These are phyloP conservation scores for Corydoras maculifer DNA, from an alignment of 2,113 vertebrate species.

Conservation along the genomic window DNA sequence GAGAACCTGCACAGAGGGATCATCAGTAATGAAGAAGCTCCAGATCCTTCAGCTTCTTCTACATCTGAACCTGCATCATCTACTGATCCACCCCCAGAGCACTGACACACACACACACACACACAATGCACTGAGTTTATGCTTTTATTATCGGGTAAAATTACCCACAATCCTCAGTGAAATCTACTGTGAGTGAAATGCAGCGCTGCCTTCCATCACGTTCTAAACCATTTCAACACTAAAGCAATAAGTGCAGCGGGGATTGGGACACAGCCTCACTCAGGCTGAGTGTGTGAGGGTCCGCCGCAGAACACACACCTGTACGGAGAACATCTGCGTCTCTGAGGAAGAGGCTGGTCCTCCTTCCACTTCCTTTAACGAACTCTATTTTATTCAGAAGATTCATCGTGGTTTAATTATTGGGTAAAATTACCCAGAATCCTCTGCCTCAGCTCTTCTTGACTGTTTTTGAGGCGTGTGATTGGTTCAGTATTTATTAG, in stretches of 20 bases:
- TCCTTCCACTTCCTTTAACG: conserved; percentile 6
- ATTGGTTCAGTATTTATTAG: conserved; percentile 16
- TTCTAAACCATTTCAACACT: background rate
- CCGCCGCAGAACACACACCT: background rate
- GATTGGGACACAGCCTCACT: conserved; percentile 2
- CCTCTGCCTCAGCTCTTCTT: conserved; percentile 1
- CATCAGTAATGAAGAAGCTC: conserved; percentile 62
- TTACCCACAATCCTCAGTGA: background rate
- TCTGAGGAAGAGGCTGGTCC: conserved; percentile 22
- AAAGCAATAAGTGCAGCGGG: conserved; percentile 24
- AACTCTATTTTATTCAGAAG: background rate
- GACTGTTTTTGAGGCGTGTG: background rate
- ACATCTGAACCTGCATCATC: conserved; percentile 10
- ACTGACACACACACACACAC: conserved; percentile 18
- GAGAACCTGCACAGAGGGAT: conserved; percentile 82
- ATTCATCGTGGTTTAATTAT: background rate
- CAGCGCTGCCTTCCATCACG: background rate
- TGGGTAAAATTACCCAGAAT: conserved; percentile 16
- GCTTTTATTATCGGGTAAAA: background rate
- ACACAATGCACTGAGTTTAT: background rate
- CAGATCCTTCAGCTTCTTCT: conserved; percentile 41
- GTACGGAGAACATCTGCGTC: background rate
- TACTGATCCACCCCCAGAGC: conserved; percentile 9
- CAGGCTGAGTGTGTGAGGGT: background rate
- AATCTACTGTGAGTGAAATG: conserved; percentile 11